Base-by-base conservation (phyloP, 37 sponge, comb jelly and placozoan species). In the Geodia barretti region DNA sequence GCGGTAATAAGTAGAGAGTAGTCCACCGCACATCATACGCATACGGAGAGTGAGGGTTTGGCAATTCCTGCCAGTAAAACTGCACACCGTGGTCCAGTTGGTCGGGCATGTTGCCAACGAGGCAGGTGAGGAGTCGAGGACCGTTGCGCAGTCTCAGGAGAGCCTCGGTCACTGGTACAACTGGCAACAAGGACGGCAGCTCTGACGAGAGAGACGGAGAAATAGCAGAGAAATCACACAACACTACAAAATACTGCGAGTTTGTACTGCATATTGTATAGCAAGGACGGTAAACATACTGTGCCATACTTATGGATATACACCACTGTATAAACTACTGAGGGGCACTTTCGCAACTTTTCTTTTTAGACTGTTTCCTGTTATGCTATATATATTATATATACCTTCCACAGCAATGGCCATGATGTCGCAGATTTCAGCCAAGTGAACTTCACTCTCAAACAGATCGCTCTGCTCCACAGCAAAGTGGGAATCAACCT, bases 41-140 rank as follows among this genome's bases (percentile, higher is more conserved):
- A 38, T 4, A 30, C 9, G 21, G 74, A 4, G 41, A 3, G 4
- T 23, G 43, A 24, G 24, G 2, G 24, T 73, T 26, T 54, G 23
- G 1, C 21, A 20, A 34, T 7, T 3, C 1, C 30, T 31, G 0
- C 37, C 1, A 1, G 32, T 4, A n/a, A 0, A 47, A 21, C 11
- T 35, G 20, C 78, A 25, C 64, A 92, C 95, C 86, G 77, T 92
- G 86, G 42, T 92, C 78, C 60, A 87, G 87, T 31, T 21, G 25
- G 68, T 83, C 64, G 2, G 93, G 93, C 62, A 82, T 39, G 68
- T 94, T 94, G 69, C 80, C 95, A 23, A 91, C 37, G 33, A 94
- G 60, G 8, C 81, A 40, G 32, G 88, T 28, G 7, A 94, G 87
- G 42, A 88, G 68, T 26, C 79, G 62, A 8, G 81, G 40, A 11